These are phyloP conservation scores for Archocentrus centrarchus DNA, from an alignment of 2,113 vertebrate genomes.

Conservation along the genomic window DNA sequence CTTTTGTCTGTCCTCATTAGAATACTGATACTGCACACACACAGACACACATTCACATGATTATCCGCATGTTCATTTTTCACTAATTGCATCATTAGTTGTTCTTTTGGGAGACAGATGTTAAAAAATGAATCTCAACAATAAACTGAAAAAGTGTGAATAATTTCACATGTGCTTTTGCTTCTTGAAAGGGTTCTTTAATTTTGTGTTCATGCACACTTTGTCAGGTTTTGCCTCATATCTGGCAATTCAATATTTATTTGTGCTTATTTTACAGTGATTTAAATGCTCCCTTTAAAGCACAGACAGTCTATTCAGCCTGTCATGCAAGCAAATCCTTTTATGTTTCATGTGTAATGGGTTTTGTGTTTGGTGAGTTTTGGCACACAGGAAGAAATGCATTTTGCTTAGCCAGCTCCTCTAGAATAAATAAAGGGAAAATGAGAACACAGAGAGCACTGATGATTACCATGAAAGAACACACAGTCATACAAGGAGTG, in stretches of 20 bases:
- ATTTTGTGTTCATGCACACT: neutral
- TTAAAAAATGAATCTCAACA: conserved; percentile 63
- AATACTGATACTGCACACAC: conserved; percentile 67
- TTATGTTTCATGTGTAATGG: neutral
- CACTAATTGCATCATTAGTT: conserved; percentile 65
- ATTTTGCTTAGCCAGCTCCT: neutral
- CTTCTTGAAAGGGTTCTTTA: neutral
- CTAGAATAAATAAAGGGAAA: neutral
- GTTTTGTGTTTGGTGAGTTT: conserved; percentile 1
- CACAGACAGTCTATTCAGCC: neutral
- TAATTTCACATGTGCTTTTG: conserved; percentile 15
- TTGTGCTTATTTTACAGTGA: neutral
- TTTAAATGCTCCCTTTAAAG: neutral
- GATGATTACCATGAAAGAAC: neutral
- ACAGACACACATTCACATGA: conserved; percentile 6
- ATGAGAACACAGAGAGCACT: neutral
- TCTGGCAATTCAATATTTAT: neutral
- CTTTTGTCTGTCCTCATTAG: conserved; percentile 80
- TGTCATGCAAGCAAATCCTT: neutral
- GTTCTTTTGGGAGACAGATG: conserved; percentile 45
- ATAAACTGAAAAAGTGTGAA: conserved; percentile 28
- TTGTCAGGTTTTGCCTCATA: neutral
- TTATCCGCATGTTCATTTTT: conserved; percentile 4
- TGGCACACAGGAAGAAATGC: neutral
- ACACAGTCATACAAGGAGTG: neutral